Base-by-base conservation (phyloP, 2,888 invertebrate genomes). In the Epinotia ramella region DNA sequence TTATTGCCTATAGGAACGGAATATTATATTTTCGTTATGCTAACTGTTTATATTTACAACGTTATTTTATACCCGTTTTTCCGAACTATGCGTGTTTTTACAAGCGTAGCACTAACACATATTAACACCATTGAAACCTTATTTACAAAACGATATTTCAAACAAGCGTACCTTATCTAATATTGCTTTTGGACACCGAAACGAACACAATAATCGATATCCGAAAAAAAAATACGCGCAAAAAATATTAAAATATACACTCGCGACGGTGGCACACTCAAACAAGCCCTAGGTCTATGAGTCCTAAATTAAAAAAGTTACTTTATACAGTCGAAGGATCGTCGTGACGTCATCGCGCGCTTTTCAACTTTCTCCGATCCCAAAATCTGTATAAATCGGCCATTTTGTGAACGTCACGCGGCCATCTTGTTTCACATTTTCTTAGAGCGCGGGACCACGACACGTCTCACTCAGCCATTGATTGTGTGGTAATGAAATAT, bases 1-100 rank as follows among this genome's bases (percentile, higher is more conserved):
- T 81, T 88, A 89, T 87, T 87, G 87, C 86, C 86, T 88, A 86
- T 88, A 90, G 88, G 91, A 92, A 92, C 91, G 89, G 87, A 89
- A 78, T 83, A 78, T 80, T 75, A 76, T 78, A 73, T 69, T 77
- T 79, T 72, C 63, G 46, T 70, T 71, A 70, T 28, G 66, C 65
- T 71, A 71, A 73, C 56, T 67, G 78, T 80, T 82, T 80, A 78
- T 82, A 81, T 79, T 78, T 76, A 77, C 73, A 76, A 73, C 77
- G 63, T 76, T 78, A 62, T 76, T 81, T 84, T 85, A 82, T 87
- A 88, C 87, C 87, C 88, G 88, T 87, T 84, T 84, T 49, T 76
- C 84, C 87, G 87, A 88, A 88, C 86, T 82, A 79, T 81, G 77
- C 77, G 79, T 83, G 80, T 81, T 77, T 81, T 78, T 79, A 80